phyloP scores from a whole-genome alignment of 2,113 vertebrate species.

The Rhegmatorhina hoffmannsi region DNA sequence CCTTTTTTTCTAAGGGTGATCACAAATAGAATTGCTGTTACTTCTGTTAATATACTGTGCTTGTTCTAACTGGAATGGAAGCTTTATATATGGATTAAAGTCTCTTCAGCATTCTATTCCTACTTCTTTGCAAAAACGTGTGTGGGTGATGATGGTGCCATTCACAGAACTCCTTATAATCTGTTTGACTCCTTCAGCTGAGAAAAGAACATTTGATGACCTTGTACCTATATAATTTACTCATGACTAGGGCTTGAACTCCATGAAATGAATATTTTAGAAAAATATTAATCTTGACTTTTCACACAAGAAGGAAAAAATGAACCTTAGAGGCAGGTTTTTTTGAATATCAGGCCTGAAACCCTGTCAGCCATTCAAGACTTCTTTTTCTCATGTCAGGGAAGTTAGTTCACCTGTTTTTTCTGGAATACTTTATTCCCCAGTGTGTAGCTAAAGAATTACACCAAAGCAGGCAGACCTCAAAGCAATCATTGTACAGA shows the following conservation, averaged over 20 bases:
- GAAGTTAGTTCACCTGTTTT: conserved; percentile 45
- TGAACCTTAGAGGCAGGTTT: background rate
- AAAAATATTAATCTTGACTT: background rate
- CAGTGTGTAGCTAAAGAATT: background rate
- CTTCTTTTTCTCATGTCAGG: background rate
- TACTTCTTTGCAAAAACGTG: background rate
- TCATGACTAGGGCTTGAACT: background rate
- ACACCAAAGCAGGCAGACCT: background rate
- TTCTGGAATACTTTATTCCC: conserved; percentile 39
- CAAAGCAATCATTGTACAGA: background rate
- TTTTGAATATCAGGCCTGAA: conserved; percentile 3
- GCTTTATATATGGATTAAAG: background rate
- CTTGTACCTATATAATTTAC: background rate
- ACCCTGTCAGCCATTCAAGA: background rate
- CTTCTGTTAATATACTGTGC: background rate
- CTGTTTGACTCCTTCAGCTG: background rate
- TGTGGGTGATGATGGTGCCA: background rate
- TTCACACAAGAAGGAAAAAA: background rate
- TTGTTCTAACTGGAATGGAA: background rate
- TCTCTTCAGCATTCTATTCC: background rate
- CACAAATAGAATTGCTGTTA: background rate
- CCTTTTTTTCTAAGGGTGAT: background rate
- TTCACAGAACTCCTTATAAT: background rate
- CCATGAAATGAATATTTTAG: background rate
- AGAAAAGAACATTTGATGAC: background rate